phyloP scores from a whole-genome alignment of 2,888 invertebrate species.

The Acheta domesticus region DNA sequence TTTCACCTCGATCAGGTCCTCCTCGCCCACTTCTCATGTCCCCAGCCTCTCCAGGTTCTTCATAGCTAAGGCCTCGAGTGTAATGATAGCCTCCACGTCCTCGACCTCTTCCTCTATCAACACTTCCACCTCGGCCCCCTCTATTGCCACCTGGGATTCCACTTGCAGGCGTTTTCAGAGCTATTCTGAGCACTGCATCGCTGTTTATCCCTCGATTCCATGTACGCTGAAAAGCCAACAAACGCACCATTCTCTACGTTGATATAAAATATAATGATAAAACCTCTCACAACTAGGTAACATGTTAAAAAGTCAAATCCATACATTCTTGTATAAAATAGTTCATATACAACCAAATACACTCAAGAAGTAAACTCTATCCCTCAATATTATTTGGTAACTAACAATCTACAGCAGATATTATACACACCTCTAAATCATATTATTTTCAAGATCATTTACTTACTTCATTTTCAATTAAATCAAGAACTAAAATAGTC shows the following conservation, averaged over 20 bases:
- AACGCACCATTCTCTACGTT: background rate
- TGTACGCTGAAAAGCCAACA: conserved; percentile 49
- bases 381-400: too few relatives aligned
- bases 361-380: too few relatives aligned
- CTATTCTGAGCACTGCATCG: conserved; percentile 48
- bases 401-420: too few relatives aligned
- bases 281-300: background rate
- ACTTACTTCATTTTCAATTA: too few relatives aligned
- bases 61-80: conserved; percentile 49
- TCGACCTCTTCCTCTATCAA: conserved; percentile 41
- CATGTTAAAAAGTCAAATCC: too few relatives aligned
- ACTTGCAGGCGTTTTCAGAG: conserved; percentile 35
- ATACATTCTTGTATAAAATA: too few relatives aligned
- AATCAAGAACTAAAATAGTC: too few relatives aligned
- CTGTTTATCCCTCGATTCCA: conserved; percentile 58
- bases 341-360: too few relatives aligned
- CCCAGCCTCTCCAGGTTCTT: conserved; percentile 48
- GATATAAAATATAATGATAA: too few relatives aligned
- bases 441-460: too few relatives aligned
- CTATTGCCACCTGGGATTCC: conserved; percentile 43
- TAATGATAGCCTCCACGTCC: conserved; percentile 46
- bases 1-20: conserved; percentile 32
- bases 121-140: conserved; percentile 45
- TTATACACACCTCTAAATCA: too few relatives aligned
- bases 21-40: conserved; percentile 36